Base-by-base conservation (phyloP, 37 sponge, comb jelly and placozoan species). In the Lycopodina hypogea region DNA sequence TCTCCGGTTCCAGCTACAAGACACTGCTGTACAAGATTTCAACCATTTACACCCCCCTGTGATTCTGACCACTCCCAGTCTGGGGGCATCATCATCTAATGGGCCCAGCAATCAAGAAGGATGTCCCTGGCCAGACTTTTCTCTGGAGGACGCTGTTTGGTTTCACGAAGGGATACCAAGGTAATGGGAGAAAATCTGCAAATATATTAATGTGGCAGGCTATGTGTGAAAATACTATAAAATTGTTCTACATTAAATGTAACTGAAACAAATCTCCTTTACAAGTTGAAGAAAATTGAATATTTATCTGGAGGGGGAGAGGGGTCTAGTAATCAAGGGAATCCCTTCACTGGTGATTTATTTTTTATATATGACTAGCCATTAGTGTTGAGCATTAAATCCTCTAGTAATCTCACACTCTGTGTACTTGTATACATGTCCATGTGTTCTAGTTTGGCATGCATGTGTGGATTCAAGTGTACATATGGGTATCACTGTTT, bases 91-190 rank as follows among this genome's bases (percentile, higher is more conserved):
- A 21, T 36, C 72, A 24, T 50, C 15, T 6, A 29, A 15, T 29
- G 24, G 72, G 18, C 51, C 52, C 4, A 50, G 52, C 2, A 48
- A 4, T 6, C 21, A 3, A 15, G 40, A 35, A 52, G 7, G 21
- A 15, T 50, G 45, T 52, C 50, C 8, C 29, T 48, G 41, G 45
- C 72, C 72, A 42, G 81, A 81, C n/a, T 59, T 81, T 28, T 68
- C 75, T 34, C 67, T 86, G 67, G 72, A 82, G 52, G 86, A 82
- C 69, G 83, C 87, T 48, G 83, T 79, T 8, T 82, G 87, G 87
- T 86, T 76, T 50, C 84, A 83, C 15, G 84, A 77, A 56, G 89
- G 80, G 19, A 18, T 81, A 37, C 86, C 82, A 42, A 33, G 79
- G 88, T 88, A 22, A 50, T 69, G 34, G n/a, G n/a, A n/a, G n/a